phyloP scores from a whole-genome alignment of 2,797 vertebrate genomes.

The Sebastes alutus region DNA sequence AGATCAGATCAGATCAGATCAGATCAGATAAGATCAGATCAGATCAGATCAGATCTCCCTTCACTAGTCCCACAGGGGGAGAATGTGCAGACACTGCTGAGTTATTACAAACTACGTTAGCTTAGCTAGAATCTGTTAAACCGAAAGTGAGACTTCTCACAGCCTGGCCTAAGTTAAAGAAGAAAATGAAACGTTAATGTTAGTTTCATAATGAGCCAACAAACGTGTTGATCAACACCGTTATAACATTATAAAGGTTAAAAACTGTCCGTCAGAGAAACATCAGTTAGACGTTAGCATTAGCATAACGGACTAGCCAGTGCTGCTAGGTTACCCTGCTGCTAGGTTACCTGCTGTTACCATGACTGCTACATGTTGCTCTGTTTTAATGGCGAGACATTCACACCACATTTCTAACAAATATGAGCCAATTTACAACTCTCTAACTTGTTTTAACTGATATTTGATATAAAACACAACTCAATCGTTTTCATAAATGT shows the following conservation, averaged over 20 bases:
- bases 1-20: no score
- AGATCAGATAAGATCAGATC: no score
- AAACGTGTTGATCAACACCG: not conserved
- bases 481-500: not conserved
- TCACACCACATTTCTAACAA: accelerated
- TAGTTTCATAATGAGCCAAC: not conserved
- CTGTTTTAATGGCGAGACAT: not conserved
- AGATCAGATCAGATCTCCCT: no score
- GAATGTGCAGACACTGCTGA: no score
- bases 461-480: no score
- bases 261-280: no score
- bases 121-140: not conserved
- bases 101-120: not conserved
- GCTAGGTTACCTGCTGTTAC: no score
- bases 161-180: not conserved
- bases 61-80: no score
- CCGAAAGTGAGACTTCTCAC: constrained; percentile 35
- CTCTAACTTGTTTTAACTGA: not conserved
- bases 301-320: not conserved
- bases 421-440: not conserved
- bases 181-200: not conserved
- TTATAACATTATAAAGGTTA: not conserved
- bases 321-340: not conserved
- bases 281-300: not conserved
- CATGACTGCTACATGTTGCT: no score